Conservation (phyloP, 1,140 invertebrate genomes). For the Ostrea denselamellosa region DNA sequence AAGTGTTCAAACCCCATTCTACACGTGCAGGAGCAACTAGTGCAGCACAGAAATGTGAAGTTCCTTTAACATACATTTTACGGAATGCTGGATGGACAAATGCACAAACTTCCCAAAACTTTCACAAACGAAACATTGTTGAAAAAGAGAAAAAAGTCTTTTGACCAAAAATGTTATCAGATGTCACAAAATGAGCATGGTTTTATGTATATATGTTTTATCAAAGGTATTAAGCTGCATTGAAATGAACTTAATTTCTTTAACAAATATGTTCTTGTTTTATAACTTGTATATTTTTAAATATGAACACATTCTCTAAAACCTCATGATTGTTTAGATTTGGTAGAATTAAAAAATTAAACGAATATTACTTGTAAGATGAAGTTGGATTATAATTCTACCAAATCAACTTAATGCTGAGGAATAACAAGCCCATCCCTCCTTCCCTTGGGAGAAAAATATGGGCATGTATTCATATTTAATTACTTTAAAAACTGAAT, state of each 20-base stretch:
- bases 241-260: constrained; percentile 16
- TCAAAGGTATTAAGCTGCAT: not conserved
- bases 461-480: not conserved
- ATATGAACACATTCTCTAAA: constrained; percentile 36
- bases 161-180: not conserved
- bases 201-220: not conserved
- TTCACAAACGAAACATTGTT: constrained; percentile 43
- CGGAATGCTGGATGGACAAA: constrained; percentile 52
- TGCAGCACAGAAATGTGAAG: constrained; percentile 39
- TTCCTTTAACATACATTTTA: constrained; percentile 49
- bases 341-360: too few species aligned
- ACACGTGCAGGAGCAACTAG: constrained; percentile 37
- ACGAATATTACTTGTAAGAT: constrained; percentile 27
- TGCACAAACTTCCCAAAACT: constrained; percentile 42
- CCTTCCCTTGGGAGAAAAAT: not conserved
- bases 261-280: not conserved
- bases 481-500: constrained; percentile 38
- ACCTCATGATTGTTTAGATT: constrained; percentile 41
- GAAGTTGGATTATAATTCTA: constrained; percentile 44
- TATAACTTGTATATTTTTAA: not conserved
- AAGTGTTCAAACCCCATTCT: constrained; percentile 47
- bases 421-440: constrained; percentile 38
- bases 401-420: constrained; percentile 41
- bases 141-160: not conserved
- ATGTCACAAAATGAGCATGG: not conserved